phyloP scores from a whole-genome alignment of 2,888 invertebrate genomes.

The Aphodius granarius region DNA sequence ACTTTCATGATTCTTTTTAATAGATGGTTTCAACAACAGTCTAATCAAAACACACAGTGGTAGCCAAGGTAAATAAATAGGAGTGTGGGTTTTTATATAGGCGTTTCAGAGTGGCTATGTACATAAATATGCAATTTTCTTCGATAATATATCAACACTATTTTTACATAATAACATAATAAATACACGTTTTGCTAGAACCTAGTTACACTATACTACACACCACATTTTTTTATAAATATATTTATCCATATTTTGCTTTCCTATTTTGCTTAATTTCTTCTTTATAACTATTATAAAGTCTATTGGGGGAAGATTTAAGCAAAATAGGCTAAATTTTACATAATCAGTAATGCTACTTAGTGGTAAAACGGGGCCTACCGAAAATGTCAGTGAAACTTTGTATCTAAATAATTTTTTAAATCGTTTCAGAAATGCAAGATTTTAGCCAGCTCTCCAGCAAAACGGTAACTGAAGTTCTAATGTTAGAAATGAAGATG shows the following conservation, averaged over 20 bases:
- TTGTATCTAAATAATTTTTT: neutral
- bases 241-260: too few relatives aligned
- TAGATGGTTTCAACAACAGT: conserved; percentile 13
- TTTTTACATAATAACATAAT: too few relatives aligned
- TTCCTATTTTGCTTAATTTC: too few relatives aligned
- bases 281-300: too few relatives aligned
- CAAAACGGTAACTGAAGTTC: conserved; percentile 84
- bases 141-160: too few relatives aligned
- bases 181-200: too few relatives aligned
- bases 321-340: too few relatives aligned
- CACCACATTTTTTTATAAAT: too few relatives aligned
- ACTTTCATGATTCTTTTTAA: neutral
- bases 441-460: conserved; percentile 85
- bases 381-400: neutral
- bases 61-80: neutral
- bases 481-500: conserved; percentile 94
- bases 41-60: neutral
- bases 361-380: neutral
- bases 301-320: too few relatives aligned
- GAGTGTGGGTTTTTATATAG: neutral
- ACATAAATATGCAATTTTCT: too few relatives aligned
- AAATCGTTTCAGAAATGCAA: conserved; percentile 70
- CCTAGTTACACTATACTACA: too few relatives aligned
- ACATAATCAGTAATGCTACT: neutral
- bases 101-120: conserved; percentile 6